Conservation (phyloP, 2,888 invertebrate species). For the Microdon myrmicae region DNA sequence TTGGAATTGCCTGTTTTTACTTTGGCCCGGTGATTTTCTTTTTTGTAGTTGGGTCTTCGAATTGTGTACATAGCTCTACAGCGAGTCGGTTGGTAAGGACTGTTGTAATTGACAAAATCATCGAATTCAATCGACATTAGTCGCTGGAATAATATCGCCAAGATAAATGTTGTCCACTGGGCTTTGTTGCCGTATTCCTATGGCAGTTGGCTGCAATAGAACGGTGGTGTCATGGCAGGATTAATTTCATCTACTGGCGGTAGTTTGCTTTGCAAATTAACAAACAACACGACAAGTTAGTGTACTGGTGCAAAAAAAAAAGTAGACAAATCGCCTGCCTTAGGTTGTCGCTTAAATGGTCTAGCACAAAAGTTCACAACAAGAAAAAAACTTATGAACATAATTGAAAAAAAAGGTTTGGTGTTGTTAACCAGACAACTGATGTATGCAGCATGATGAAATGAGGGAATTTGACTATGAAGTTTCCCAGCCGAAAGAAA, state of each 20-base stretch:
- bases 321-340: slow-evolving; percentile 46
- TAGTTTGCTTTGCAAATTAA: slow-evolving; percentile 21
- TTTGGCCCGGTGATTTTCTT: no score
- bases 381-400: no score
- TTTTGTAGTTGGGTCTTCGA: slow-evolving; percentile 10
- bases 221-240: slow-evolving; percentile 32
- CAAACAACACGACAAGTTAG: slow-evolving; percentile 45
- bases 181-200: slow-evolving; percentile 1
- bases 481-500: no score
- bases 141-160: slow-evolving; percentile 49
- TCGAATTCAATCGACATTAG: slow-evolving; percentile 51
- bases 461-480: no score
- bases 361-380: no score
- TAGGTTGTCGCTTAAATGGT: no score
- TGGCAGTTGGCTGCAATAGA: slow-evolving; percentile 6
- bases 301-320: slow-evolving; percentile 42
- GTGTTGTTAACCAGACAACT: no score
- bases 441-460: no score
- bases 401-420: no score
- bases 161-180: slow-evolving; percentile 48
- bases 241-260: slow-evolving; percentile 38
- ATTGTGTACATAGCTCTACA: slow-evolving; percentile 22
- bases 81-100: slow-evolving; percentile 22
- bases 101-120: slow-evolving; percentile 52
- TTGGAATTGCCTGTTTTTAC: slow-evolving; percentile 8